Conservation (phyloP, 2,113 vertebrate genomes). For the Thinocorus orbignyianus region DNA sequence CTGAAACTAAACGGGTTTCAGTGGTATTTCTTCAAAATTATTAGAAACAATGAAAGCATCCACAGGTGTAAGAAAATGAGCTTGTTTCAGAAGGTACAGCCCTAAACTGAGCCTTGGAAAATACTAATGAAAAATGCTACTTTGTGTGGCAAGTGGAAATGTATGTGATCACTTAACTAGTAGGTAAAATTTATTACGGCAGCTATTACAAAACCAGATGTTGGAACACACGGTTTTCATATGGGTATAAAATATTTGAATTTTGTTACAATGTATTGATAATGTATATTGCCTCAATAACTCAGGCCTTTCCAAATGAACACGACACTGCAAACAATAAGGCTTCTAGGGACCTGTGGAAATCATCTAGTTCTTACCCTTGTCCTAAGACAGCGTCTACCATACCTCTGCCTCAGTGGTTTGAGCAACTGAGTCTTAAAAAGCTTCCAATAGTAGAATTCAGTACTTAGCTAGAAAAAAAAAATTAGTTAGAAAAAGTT, state of each 20-base stretch:
- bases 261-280: neutral
- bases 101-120: neutral
- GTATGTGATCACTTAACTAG: neutral
- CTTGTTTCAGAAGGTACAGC: neutral
- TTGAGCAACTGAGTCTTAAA: neutral
- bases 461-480: neutral
- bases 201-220: slow-evolving; percentile 16
- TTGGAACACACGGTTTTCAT: neutral
- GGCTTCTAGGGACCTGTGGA: neutral
- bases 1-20: neutral
- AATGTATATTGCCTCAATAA: neutral
- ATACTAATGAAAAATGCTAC: neutral
- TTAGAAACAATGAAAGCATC: neutral
- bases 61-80: neutral
- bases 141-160: neutral
- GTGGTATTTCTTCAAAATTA: neutral
- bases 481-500: neutral
- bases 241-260: neutral
- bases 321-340: neutral
- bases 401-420: neutral
- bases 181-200: neutral
- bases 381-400: neutral
- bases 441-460: neutral
- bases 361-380: neutral
- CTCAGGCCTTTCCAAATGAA: neutral